Evolutionary conservation across 1,140 invertebrate genomes (phyloP).

Genomic region (Sitobion miscanthi): DNA sequence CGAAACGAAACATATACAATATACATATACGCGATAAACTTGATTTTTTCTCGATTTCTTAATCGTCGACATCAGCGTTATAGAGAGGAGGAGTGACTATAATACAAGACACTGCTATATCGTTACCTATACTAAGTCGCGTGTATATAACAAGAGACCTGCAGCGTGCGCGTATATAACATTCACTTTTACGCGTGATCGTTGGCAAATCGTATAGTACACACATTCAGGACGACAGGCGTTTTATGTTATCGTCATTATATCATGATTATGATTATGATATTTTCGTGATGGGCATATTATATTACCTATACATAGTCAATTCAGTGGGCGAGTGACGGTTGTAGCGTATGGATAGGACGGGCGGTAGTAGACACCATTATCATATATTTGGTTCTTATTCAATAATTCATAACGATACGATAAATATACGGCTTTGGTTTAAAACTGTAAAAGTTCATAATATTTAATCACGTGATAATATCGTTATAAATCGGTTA

Average conservation of each 20-base stretch:
- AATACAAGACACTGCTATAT: not conserved
- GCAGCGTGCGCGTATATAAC: not conserved
- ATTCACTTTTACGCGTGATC: not conserved
- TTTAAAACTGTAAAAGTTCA: not conserved
- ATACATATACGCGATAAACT: not conserved
- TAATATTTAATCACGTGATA: not conserved
- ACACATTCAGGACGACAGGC: not conserved
- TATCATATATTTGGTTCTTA: not conserved
- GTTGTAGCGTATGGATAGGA: not conserved
- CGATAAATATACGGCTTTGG: not conserved
- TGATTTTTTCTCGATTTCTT: conserved; percentile 9
- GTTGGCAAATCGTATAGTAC: not conserved
- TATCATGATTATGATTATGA: conserved; percentile 10
- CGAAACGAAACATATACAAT: not conserved
- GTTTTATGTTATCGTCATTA: not conserved
- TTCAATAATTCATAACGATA: not conserved
- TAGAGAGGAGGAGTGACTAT: not conserved
- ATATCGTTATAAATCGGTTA: not conserved
- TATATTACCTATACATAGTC: not conserved
- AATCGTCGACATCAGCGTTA: not conserved
- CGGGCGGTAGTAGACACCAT: not conserved
- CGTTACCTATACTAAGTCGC: not conserved
- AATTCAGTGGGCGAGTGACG: not conserved
- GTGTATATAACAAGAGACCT: not conserved
- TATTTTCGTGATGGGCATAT: conserved; percentile 11